phyloP scores from a whole-genome alignment of 2,888 invertebrate species.

The Dyspetes luteomarginatus region DNA sequence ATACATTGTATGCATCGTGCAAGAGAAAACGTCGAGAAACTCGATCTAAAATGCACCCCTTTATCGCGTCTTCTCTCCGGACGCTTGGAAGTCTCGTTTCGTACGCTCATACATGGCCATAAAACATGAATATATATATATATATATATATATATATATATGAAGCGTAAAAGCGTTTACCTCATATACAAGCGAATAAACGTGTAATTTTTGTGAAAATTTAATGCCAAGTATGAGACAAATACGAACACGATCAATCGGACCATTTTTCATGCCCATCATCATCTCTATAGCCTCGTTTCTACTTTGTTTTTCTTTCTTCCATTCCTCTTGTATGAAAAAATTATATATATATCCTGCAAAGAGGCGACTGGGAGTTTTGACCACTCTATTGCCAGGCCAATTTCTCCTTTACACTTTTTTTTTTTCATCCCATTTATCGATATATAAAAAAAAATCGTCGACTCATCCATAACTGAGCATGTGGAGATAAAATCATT shows the following conservation, averaged over 20 bases:
- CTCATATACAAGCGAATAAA: not conserved
- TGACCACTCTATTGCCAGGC: too few species aligned
- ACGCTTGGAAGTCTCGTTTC: constrained; percentile 16
- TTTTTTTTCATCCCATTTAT: not conserved
- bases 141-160: not conserved
- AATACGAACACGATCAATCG: not conserved
- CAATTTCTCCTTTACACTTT: not conserved
- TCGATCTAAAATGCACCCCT: constrained; percentile 71
- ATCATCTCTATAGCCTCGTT: not conserved
- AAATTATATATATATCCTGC: too few species aligned
- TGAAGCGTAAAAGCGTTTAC: not conserved
- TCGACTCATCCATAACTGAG: too few species aligned
- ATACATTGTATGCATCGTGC: not conserved
- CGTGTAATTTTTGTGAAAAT: not conserved
- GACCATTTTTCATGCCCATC: too few species aligned
- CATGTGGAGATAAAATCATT: too few species aligned
- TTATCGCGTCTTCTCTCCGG: constrained; percentile 25
- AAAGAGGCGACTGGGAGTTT: too few species aligned
- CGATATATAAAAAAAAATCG: too few species aligned
- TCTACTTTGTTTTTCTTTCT: not conserved
- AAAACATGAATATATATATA: not conserved
- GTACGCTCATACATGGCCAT: constrained; percentile 32
- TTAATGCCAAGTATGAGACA: not conserved
- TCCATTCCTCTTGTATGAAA: too few species aligned
- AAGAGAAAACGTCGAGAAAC: constrained; percentile 13